phyloP scores from a whole-genome alignment of 2,113 vertebrate species.

The Megaceryle maxima region DNA sequence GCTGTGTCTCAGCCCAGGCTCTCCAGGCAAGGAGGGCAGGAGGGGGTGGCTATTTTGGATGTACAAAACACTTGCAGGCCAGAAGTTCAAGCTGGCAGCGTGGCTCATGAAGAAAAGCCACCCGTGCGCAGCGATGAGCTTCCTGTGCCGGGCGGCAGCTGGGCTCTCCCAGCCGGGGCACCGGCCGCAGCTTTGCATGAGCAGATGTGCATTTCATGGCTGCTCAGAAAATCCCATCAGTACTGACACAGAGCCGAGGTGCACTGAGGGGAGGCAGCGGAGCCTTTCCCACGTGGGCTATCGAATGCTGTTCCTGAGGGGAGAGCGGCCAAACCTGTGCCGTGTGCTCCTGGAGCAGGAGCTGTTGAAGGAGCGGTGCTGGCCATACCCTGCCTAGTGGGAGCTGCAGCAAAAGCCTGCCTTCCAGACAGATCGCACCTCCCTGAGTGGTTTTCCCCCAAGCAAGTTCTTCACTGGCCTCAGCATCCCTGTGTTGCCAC shows the following conservation, averaged over 20 bases:
- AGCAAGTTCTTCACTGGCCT: not conserved
- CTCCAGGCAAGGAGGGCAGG: not conserved
- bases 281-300: not conserved
- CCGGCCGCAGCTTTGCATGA: not conserved
- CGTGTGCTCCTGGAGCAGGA: accelerated
- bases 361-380: accelerated
- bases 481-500: not conserved
- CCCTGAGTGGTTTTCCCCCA: not conserved
- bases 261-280: not conserved
- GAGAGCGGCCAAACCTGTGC: not conserved
- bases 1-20: not conserved
- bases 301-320: not conserved
- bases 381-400: accelerated
- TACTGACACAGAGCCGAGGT: not conserved
- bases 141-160: accelerated
- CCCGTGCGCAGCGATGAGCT: not conserved
- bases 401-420: not conserved
- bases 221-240: not conserved
- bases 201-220: not conserved
- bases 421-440: not conserved
- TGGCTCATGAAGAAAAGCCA: not conserved
- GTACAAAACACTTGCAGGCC: not conserved
- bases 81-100: not conserved
- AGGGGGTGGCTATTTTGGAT: not conserved
- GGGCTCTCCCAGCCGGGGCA: not conserved